Base-by-base conservation (phyloP, 1,140 invertebrate genomes). In the Nixonia krombeini region DNA sequence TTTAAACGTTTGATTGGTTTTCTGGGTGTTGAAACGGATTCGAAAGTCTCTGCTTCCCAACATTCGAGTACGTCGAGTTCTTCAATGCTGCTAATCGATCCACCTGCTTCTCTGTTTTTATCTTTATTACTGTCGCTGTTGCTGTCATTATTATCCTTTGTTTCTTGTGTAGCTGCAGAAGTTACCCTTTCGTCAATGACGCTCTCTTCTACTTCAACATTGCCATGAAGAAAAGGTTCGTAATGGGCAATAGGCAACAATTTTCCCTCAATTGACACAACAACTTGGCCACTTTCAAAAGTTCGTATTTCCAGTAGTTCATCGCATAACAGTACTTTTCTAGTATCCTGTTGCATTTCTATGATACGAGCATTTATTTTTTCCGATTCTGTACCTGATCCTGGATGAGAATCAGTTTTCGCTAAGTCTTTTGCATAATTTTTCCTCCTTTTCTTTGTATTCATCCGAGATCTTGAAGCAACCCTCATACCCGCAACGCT, bases 401-500 rank as follows among this genome's bases (percentile, higher is more conserved):
- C 58, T 25, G 49, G 35, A 13, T 72, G 47, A 6, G 51, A 46
- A 4, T 52, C 50, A 12, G 31, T 26, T 25, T 18, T 12, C 10
- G 5, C 13, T 13, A 15, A 26, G n/a, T 45, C 42, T 45, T 45
- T 17, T 23, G 35, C 46, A 4, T 71, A 64, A 29, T 46, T 71
- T 47, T n/a, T 57, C 57, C 13, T 62, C 46, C 35, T 62, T 53
- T 25, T 64, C 29, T 12, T 50, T 42, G 51, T 62, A 35, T 40
- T 70, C 35, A 75, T 79, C 79, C 81, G 81, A 82, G 82, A 80
- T 41, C 69, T 84, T 81, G 59, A 49, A 75, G 83, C 83, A 85
- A 85, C 82, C 83, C 83, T 85, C 83, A 84, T 68, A 78, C 81
- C 80, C 73, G 61, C 82, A 83, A 75, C 75, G 71, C 83, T 85